Evolutionary conservation across 2,113 vertebrate species (phyloP).

Genomic region (Callaeas wilsoni): DNA sequence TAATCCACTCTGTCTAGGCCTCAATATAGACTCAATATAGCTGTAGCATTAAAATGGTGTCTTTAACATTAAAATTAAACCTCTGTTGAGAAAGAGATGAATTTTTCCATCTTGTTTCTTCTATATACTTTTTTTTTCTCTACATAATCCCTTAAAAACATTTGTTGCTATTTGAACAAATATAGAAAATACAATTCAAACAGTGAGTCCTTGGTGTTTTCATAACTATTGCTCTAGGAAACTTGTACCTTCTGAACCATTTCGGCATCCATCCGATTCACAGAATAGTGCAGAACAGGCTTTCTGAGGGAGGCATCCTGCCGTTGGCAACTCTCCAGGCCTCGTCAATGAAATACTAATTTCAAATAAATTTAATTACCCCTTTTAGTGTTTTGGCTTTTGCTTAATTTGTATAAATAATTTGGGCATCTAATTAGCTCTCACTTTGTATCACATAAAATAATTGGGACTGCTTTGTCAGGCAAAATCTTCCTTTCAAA

Average conservation of each 20-base stretch:
- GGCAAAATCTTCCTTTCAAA: constrained; percentile 35
- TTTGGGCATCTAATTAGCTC: constrained; percentile 36
- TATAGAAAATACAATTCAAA: not conserved
- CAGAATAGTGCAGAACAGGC: not conserved
- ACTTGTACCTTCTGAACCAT: not conserved
- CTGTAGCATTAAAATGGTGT: not conserved
- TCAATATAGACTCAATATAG: not conserved
- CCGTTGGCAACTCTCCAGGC: constrained; percentile 2
- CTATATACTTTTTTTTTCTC: not conserved
- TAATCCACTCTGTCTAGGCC: not conserved
- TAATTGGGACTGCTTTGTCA: constrained; percentile 34
- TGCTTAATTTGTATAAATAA: constrained; percentile 59
- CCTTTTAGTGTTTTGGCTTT: constrained; percentile 36
- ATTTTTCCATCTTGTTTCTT: not conserved
- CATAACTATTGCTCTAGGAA: not conserved
- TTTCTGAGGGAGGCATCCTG: constrained; percentile 8
- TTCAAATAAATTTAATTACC: constrained; percentile 49
- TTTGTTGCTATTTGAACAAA: not conserved
- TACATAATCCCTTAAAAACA: not conserved
- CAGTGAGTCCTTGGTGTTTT: not conserved
- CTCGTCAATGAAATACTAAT: constrained; percentile 32
- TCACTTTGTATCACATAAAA: constrained; percentile 41
- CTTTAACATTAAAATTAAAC: not conserved
- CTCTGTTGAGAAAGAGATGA: not conserved
- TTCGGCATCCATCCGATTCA: not conserved